phyloP scores from a whole-genome alignment of 2,888 invertebrate genomes.

The Ectropis crepuscularia region DNA sequence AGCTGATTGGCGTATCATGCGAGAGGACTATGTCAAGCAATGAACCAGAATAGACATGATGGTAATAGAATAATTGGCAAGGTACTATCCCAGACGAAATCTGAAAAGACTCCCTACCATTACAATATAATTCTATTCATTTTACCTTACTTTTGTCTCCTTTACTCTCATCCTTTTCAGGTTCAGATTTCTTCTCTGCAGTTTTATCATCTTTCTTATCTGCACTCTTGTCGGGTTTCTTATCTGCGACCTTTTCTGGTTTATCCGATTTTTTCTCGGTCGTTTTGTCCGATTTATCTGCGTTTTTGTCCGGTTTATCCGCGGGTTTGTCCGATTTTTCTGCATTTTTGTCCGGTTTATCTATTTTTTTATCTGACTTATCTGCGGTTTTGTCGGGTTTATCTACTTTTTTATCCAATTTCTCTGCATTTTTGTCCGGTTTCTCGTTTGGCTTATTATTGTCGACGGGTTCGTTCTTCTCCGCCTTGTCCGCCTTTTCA shows the following conservation, averaged over 20 bases:
- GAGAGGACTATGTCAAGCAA: too few relatives aligned
- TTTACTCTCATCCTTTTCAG: constrained; percentile 43
- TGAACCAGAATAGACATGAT: too few relatives aligned
- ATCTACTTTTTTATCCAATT: constrained; percentile 44
- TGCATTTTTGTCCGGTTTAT: constrained; percentile 61
- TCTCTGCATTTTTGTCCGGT: constrained; percentile 46
- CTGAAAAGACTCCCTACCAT: background rate
- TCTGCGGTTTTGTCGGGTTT: constrained; percentile 45
- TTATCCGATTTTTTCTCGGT: constrained; percentile 38
- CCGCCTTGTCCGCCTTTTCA: constrained; percentile 54
- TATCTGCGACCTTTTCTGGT: constrained; percentile 27
- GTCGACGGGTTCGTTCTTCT: constrained; percentile 47
- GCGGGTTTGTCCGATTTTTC: constrained; percentile 51
- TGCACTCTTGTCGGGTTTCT: constrained; percentile 35
- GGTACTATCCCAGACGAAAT: too few relatives aligned
- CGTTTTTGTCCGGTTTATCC: constrained; percentile 47
- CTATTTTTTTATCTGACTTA: constrained; percentile 39
- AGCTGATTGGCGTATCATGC: too few relatives aligned
- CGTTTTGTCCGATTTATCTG: constrained; percentile 47
- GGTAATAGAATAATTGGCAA: too few relatives aligned
- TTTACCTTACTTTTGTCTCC: constrained; percentile 67
- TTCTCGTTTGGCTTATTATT: constrained; percentile 48
- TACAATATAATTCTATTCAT: background rate
- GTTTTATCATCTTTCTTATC: constrained; percentile 28
- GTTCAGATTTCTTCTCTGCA: constrained; percentile 40